These are phyloP conservation scores for Podargus strigoides DNA, from an alignment of 2,797 vertebrate species.

Conservation along the genomic window DNA sequence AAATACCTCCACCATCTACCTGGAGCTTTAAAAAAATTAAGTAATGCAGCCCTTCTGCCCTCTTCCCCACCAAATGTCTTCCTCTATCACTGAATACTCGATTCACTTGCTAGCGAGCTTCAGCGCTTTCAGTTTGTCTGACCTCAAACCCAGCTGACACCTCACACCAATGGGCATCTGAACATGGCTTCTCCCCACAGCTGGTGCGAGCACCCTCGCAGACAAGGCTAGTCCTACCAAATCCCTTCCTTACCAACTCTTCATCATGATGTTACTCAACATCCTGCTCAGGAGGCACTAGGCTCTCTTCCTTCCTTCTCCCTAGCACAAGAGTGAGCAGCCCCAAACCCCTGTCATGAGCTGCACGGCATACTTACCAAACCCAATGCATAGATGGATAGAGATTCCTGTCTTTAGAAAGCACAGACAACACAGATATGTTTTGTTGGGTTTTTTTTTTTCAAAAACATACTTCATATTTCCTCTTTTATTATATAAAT, in stretches of 20 bases:
- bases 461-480: slow-evolving; percentile 88
- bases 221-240: background rate
- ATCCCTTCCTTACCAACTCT: background rate
- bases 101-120: background rate
- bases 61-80: background rate
- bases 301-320: background rate
- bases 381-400: background rate
- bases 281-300: slow-evolving; percentile 7
- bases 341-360: background rate
- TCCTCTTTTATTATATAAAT: slow-evolving; percentile 99
- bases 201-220: background rate
- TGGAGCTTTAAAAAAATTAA: background rate
- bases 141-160: background rate
- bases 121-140: background rate
- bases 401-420: slow-evolving; percentile 22
- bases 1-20: background rate
- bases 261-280: background rate
- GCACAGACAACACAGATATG: slow-evolving; percentile 73
- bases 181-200: background rate
- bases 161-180: background rate
- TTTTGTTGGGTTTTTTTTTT: slow-evolving; percentile 70
- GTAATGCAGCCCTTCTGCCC: background rate
- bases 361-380: background rate
- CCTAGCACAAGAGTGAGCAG: background rate
- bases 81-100: rapidly evolving